A percentile compares a stretch with the other conserved stretches of the same genome.
phyloP scores from a whole-genome alignment of 2,113 vertebrate species.

The Ceuthmochares aereus region DNA sequence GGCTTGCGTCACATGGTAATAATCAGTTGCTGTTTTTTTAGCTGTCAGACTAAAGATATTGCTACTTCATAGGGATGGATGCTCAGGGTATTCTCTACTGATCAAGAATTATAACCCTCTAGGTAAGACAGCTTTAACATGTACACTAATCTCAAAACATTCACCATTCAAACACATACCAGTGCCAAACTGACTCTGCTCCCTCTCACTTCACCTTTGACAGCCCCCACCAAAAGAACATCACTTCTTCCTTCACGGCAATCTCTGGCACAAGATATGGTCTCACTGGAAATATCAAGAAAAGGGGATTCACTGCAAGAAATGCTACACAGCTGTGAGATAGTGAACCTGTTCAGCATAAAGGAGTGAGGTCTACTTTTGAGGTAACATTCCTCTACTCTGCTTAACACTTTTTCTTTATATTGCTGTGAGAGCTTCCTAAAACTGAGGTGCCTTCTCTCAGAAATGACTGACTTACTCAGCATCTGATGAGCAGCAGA shows the following conservation, averaged over 20 bases:
- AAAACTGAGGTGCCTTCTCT: background rate
- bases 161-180: background rate
- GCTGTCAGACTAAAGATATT: background rate
- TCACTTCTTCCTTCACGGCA: background rate
- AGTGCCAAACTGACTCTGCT: background rate
- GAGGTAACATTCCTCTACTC: background rate
- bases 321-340: background rate
- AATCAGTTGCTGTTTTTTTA: background rate
- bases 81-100: background rate
- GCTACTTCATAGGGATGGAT: background rate
- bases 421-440: background rate
- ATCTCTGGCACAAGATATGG: background rate
- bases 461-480: background rate
- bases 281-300: background rate
- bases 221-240: background rate
- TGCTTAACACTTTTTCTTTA: background rate
- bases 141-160: background rate
- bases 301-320: background rate
- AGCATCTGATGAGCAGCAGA: background rate
- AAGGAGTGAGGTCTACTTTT: background rate
- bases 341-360: background rate
- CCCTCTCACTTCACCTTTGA: background rate
- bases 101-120: background rate
- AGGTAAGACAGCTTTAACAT: background rate
- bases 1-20: background rate